Percentiles rank a stretch among this genome's conserved stretches.
Conservation (phyloP, 2,888 invertebrate species). For the Cosmia trapezina region DNA sequence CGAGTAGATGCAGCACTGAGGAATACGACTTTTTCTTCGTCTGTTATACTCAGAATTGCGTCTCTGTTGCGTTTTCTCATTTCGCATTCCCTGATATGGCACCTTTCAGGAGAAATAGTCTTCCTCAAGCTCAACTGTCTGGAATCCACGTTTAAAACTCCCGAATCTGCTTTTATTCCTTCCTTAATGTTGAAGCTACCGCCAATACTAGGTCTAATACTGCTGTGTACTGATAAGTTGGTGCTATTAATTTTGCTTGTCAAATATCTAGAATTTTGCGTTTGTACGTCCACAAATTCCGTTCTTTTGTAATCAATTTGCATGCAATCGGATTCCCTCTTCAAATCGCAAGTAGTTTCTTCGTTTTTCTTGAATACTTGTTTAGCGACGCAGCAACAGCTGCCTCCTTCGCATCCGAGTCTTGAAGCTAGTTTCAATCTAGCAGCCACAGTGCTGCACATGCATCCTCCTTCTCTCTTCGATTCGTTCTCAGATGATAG, state of each 20-base stretch:
- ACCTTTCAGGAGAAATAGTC: conserved; percentile 24
- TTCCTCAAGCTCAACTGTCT: conserved; percentile 12
- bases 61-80: conserved; percentile 64
- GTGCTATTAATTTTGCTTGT: conserved; percentile 61
- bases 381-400: conserved; percentile 70
- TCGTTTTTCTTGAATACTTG: conserved; percentile 62
- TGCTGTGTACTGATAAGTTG: conserved; percentile 62
- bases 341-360: conserved; percentile 74
- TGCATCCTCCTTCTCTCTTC: conserved; percentile 63
- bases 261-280: conserved; percentile 71
- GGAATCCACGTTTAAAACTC: conserved; percentile 29
- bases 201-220: conserved; percentile 32
- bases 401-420: conserved; percentile 56
- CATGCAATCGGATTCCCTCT: conserved; percentile 64
- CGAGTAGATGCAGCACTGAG: conserved; percentile 43
- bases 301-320: conserved; percentile 61
- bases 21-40: conserved; percentile 69
- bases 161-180: conserved; percentile 28
- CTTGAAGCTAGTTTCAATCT: conserved; percentile 70
- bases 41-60: conserved; percentile 66
- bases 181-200: conserved; percentile 10
- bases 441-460: conserved; percentile 76
- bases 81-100: conserved; percentile 51
- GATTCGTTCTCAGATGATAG: conserved; percentile 53
- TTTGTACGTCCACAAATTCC: conserved; percentile 72